Base-by-base conservation (phyloP, 2,113 vertebrate genomes). In the Neomonachus schauinslandi region DNA sequence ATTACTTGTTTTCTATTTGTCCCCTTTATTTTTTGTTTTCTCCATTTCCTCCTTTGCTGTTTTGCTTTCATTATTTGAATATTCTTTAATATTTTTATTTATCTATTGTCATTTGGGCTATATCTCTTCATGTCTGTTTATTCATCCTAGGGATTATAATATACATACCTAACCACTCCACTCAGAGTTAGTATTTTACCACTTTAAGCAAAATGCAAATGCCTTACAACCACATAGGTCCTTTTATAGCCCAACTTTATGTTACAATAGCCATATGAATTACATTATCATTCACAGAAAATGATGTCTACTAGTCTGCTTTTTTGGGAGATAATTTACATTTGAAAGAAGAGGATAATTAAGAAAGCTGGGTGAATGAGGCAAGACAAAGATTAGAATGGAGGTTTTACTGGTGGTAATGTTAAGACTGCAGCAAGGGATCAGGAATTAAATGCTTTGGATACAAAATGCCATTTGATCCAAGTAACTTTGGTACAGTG, bases 151-250 rank as follows among this genome's bases (percentile, higher is more conserved):
- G 63, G 19, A 61, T 46, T 72, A 31, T 26, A 72, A n/a, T 24
- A 39, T 22, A 57, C 19, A 53, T n/a, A 57, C 53, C 4, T 39
- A 51, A 14, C 3, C 11, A 86, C 61, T 87, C 39, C 79, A 92
- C 19, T 67, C 65, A 42, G 24, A 87, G 28, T 22, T 63, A 36
- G 24, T 89, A 53, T 77, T 79, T 79, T 72, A 65, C 18, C 81
- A 81, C 19, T 51, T 77, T 84, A 55, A 95, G 81, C 84, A 95
- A 89, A 93, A 71, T 85, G 42, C 28, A 91, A 42, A 76, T 90
- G 19, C 1, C 22, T 89, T 42, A 79, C 28, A 95, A 90, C 14
- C 9, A 63, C 19, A 51, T 7, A 69, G 24, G 28, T 83, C 36
- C 33, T 36, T 94, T 94, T 81, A 36, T 72, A 10, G 91, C 11